Base-by-base conservation (phyloP, 2,797 vertebrate genomes). In the Hypotaenidia philippensis region DNA sequence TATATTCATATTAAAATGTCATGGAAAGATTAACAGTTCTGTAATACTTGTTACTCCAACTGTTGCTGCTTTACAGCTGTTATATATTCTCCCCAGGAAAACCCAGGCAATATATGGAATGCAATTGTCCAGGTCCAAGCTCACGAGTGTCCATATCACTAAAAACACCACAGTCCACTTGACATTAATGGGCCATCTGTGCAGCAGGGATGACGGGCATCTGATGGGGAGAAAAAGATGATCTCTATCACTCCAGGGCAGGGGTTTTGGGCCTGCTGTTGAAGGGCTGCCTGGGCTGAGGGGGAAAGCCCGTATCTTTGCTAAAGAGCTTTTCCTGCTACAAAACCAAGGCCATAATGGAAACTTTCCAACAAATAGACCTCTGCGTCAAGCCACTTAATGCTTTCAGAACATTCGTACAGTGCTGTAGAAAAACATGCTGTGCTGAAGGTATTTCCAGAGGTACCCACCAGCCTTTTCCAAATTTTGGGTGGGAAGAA, bases 41-140 rank as follows among this genome's bases (percentile, higher is more conserved):
- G 36, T 78, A 90, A 78, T 74, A 90, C 52, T 63, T 87, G 63
- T 61, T 91, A 92, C 95, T 91, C 77, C 86, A 94, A 90, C 87
- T 91, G 87, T 94, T 93, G 83, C 83, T 63, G 6, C 78, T 86
- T 52, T 69, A 89, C 57, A 80, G 91, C 77, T 83, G 56, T 60
- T 83, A 40, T 14, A 52, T 65, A 76, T 90, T 83, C 41, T 80
- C 34, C 49, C 55, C 63, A 87, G 21, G 80, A n/a, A 65, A 89
- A 63, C 45, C 50, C 26, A 76, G 69, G 16, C 44, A 65, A 44
- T 74, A 45, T 57, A 87, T 88, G 87, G 87, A 77, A 64, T 64
- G 41, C 74, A 82, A 63, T 87, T 6, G 2, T 72, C 53, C 75
- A 63, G 53, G 71, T 75, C 65, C 38, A 63, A 59, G 69, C 1